phyloP scores from a whole-genome alignment of 2,888 invertebrate genomes.

The Lasioglossum leucozonium region DNA sequence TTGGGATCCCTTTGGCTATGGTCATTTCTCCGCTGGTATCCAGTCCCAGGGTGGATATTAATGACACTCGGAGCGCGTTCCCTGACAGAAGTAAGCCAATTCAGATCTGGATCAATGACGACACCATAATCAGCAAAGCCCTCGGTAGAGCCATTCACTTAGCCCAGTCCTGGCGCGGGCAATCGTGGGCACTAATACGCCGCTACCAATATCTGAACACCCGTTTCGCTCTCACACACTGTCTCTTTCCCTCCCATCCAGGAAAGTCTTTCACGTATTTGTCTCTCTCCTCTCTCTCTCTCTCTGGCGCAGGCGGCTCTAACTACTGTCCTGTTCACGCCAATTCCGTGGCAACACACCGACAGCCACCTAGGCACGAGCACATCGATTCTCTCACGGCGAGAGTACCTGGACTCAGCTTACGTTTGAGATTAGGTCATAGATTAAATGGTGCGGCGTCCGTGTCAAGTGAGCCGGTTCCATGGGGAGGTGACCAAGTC shows the following conservation, averaged over 20 bases:
- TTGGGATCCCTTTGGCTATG: constrained; percentile 33
- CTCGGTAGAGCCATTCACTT: constrained; percentile 78
- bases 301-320: not conserved
- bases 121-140: constrained; percentile 78
- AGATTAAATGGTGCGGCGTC: constrained; percentile 59
- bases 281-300: constrained; percentile 3
- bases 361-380: not conserved
- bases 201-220: constrained; percentile 51
- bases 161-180: constrained; percentile 66
- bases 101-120: constrained; percentile 79
- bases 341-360: constrained; percentile 12
- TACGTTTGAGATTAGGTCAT: constrained; percentile 59
- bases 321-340: constrained; percentile 2
- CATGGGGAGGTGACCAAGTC: constrained; percentile 25
- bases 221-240: constrained; percentile 5
- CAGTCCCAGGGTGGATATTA: constrained; percentile 71
- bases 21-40: constrained; percentile 24
- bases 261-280: constrained; percentile 14
- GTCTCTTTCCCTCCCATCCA: constrained; percentile 8
- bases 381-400: constrained; percentile 3
- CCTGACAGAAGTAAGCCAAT: constrained; percentile 78
- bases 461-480: constrained; percentile 44
- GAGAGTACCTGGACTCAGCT: constrained; percentile 31
- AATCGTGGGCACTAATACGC: constrained; percentile 67
- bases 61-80: constrained; percentile 76